These are phyloP conservation scores for Cyphomyrus plagiostoma DNA, from an alignment of 2,113 vertebrate species.

Conservation along the genomic window DNA sequence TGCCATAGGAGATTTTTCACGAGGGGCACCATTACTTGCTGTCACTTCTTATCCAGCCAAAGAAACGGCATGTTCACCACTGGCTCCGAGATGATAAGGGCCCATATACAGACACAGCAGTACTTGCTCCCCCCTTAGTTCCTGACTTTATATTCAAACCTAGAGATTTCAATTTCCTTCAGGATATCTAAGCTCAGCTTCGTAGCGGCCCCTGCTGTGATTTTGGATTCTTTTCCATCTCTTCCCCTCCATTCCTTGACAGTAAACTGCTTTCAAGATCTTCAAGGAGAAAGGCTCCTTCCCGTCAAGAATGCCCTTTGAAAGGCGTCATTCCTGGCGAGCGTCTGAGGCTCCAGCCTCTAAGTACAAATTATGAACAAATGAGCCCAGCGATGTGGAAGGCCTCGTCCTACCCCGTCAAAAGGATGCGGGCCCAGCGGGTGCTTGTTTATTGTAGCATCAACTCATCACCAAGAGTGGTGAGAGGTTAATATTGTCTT, in stretches of 20 bases:
- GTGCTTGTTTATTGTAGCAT: slow-evolving; percentile 19
- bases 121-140: neutral
- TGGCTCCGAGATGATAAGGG: slow-evolving; percentile 35
- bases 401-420: neutral
- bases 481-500: slow-evolving; percentile 4
- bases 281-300: slow-evolving; percentile 40
- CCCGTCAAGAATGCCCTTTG: slow-evolving; percentile 31
- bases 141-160: slow-evolving; percentile 20
- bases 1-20: slow-evolving; percentile 22
- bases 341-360: slow-evolving; percentile 29
- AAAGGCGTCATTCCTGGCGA: slow-evolving; percentile 18
- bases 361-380: slow-evolving; percentile 27
- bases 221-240: slow-evolving; percentile 35
- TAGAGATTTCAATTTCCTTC: slow-evolving; percentile 43
- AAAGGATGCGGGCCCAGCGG: neutral
- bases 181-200: slow-evolving; percentile 40
- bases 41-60: slow-evolving; percentile 29
- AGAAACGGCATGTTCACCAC: slow-evolving; percentile 28
- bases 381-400: slow-evolving; percentile 24
- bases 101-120: slow-evolving; percentile 14
- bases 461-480: slow-evolving; percentile 11
- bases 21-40: slow-evolving; percentile 13
- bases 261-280: slow-evolving; percentile 39
- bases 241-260: slow-evolving; percentile 28
- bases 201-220: slow-evolving; percentile 33